A percentile compares a stretch with the other conserved stretches of the same genome.
Conservation (phyloP, 2,888 invertebrate species). For the Nemotelus nigrinus region DNA sequence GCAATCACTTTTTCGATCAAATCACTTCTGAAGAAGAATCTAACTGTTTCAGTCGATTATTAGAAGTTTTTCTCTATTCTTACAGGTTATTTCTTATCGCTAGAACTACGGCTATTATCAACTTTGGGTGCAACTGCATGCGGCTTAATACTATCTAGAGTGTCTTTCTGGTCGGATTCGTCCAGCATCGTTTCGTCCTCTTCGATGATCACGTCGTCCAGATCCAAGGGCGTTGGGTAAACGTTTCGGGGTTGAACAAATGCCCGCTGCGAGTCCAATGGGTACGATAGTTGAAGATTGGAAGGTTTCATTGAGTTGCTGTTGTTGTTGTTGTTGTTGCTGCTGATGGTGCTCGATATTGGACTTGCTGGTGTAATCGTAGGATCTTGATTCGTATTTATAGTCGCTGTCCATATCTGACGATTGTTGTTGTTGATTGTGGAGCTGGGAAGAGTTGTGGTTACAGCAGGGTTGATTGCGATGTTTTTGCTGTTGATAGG, state of each 20-base stretch:
- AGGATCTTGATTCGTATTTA: constrained; percentile 29
- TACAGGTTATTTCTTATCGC: constrained; percentile 13
- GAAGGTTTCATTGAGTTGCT: constrained; percentile 33
- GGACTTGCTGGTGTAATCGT: constrained; percentile 38
- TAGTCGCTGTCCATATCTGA: constrained; percentile 35
- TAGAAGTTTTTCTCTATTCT: too few species aligned
- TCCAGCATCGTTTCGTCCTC: constrained; percentile 58
- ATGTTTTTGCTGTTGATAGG: constrained; percentile 56
- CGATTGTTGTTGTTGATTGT: constrained; percentile 49
- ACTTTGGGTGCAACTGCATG: neutral
- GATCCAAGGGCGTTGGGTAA: constrained; percentile 60
- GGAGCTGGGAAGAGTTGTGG: constrained; percentile 3
- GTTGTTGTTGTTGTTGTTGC: constrained; percentile 49
- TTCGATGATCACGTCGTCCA: constrained; percentile 62
- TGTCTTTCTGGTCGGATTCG: constrained; percentile 54
- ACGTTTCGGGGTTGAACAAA: constrained; percentile 53
- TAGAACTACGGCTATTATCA: constrained; percentile 9
- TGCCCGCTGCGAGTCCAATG: constrained; percentile 50
- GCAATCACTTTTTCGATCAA: too few species aligned
- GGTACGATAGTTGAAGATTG: constrained; percentile 44
- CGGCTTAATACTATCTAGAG: constrained; percentile 55
- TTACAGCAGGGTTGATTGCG: constrained; percentile 48
- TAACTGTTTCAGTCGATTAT: too few species aligned
- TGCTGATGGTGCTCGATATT: constrained; percentile 24
- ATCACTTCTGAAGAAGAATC: too few species aligned